phyloP scores from a whole-genome alignment of 2,888 invertebrate species.

The Cheilosia vulpina region DNA sequence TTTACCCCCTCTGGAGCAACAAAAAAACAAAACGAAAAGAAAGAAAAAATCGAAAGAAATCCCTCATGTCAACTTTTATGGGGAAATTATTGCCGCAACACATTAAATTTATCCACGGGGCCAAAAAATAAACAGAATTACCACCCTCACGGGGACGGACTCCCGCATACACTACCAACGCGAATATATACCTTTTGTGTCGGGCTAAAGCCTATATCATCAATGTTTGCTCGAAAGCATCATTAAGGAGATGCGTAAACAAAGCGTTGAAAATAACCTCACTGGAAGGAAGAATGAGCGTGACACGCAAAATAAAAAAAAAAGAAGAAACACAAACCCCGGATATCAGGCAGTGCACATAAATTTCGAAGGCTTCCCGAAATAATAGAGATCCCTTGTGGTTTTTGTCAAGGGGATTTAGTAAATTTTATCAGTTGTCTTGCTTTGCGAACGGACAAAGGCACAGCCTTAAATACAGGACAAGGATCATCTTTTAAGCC shows the following conservation, averaged over 20 bases:
- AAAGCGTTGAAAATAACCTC: slow-evolving; percentile 55
- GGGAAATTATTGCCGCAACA: slow-evolving; percentile 71
- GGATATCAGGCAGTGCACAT: neutral
- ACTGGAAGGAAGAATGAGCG: neutral
- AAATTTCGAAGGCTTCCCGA: slow-evolving; percentile 34
- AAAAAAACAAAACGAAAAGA: neutral
- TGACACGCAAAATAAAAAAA: slow-evolving; percentile 18
- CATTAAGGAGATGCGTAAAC: slow-evolving; percentile 71
- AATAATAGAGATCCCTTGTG: slow-evolving; percentile 63
- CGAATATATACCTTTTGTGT: slow-evolving; percentile 31
- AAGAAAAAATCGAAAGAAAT: slow-evolving; percentile 12
- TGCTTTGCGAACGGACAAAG: slow-evolving; percentile 13
- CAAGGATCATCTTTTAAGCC: slow-evolving; percentile 51
- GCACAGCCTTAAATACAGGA: slow-evolving; percentile 27
- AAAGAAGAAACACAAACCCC: neutral
- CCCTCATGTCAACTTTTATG: slow-evolving; percentile 65
- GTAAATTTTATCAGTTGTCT: slow-evolving; percentile 8
- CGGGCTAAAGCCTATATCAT: slow-evolving; percentile 43
- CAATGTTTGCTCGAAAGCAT: slow-evolving; percentile 69
- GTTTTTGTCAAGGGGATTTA: slow-evolving; percentile 41
- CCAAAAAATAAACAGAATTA: slow-evolving; percentile 69
- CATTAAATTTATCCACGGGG: slow-evolving; percentile 72
- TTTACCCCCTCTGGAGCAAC: slow-evolving; percentile 7
- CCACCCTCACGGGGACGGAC: slow-evolving; percentile 37
- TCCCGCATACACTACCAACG: slow-evolving; percentile 20